phyloP scores from a whole-genome alignment of 2,113 vertebrate genomes.

The Psittacula cyanocephala region DNA sequence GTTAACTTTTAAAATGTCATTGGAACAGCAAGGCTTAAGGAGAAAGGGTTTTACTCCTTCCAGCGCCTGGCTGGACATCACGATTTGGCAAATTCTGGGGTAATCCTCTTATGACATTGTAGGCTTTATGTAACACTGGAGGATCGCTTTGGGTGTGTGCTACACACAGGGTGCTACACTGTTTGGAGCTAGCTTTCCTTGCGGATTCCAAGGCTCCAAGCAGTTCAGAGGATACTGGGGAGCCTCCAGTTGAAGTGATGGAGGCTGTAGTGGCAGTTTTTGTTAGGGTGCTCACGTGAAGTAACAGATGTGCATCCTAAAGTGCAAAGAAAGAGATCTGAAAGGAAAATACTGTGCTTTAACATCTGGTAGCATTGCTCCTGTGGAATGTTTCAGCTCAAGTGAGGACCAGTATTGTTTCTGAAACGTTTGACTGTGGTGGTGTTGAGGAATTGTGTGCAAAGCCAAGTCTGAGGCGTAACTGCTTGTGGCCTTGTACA shows the following conservation, averaged over 20 bases:
- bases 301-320: accelerated
- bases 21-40: neutral
- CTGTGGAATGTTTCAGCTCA: accelerated
- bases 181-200: neutral
- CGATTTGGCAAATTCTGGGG: neutral
- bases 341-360: neutral
- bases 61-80: neutral
- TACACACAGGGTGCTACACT: neutral
- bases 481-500: accelerated
- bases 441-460: accelerated
- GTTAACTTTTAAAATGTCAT: neutral
- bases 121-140: neutral
- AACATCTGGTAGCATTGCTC: neutral
- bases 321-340: neutral
- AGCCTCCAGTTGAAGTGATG: accelerated
- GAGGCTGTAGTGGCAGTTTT: neutral
- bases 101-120: neutral
- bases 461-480: accelerated
- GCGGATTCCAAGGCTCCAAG: accelerated
- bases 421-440: neutral
- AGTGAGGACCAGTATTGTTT: accelerated
- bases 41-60: neutral
- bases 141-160: accelerated
- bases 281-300: accelerated
- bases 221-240: neutral